These are phyloP conservation scores for Protobothrops flavoviridis DNA, from an alignment of 2,113 vertebrate species.

Conservation along the genomic window DNA sequence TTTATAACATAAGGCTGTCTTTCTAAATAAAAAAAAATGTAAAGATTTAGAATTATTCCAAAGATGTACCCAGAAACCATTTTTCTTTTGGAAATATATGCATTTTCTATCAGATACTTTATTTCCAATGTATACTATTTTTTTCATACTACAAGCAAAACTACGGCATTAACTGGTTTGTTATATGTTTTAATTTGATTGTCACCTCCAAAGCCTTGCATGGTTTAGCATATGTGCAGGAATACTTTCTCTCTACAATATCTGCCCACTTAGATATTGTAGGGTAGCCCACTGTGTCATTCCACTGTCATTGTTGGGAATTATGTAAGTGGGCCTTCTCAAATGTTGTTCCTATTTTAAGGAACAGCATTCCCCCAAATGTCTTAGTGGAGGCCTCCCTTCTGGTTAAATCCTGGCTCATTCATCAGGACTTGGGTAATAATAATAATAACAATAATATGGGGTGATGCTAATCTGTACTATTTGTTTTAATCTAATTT, in stretches of 20 bases:
- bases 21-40: not conserved
- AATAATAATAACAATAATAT: too few species aligned
- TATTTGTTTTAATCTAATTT: not conserved
- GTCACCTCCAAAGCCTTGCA: not conserved
- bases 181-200: not conserved
- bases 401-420: not conserved
- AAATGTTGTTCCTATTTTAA: not conserved
- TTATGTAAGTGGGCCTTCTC: not conserved
- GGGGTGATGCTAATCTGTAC: not conserved
- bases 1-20: not conserved
- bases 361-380: not conserved
- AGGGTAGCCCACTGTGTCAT: not conserved
- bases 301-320: not conserved
- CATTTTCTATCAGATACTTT: not conserved
- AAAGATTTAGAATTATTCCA: not conserved
- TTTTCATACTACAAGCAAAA: not conserved
- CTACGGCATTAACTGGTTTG: not conserved
- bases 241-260: not conserved
- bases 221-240: not conserved
- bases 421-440: not conserved
- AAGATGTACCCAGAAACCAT: not conserved
- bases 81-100: not conserved
- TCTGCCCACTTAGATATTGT: not conserved
- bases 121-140: not conserved
- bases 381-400: not conserved